A percentile compares a stretch with the other conserved stretches of the same genome.
Conservation (phyloP, 2,888 invertebrate species). For the Nomada hirtipes region DNA sequence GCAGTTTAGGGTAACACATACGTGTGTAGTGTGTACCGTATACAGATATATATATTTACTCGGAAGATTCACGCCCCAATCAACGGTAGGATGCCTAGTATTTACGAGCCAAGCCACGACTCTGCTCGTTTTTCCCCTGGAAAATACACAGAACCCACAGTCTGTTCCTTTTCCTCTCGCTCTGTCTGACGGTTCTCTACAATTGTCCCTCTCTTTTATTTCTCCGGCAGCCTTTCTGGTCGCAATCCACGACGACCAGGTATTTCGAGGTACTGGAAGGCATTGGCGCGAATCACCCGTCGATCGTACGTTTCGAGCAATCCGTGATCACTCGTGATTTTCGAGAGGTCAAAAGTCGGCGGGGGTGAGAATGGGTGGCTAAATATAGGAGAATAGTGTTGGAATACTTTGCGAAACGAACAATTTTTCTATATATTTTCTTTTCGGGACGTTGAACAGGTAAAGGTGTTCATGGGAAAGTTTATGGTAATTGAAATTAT, state of each 20-base stretch:
- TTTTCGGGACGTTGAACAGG: too few species aligned
- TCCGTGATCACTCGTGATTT: conserved; percentile 65
- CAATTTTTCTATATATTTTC: too few species aligned
- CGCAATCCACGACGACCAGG: conserved; percentile 60
- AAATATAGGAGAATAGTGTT: neutral
- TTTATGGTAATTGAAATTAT: too few species aligned
- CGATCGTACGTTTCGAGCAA: conserved; percentile 65
- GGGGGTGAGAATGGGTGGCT: neutral
- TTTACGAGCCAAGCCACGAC: conserved; percentile 81
- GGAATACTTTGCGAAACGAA: neutral
- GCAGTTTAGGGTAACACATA: conserved; percentile 49
- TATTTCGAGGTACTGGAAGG: conserved; percentile 61
- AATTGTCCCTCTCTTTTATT: conserved; percentile 17
- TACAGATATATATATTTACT: conserved; percentile 57
- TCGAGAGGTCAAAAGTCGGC: conserved; percentile 29
- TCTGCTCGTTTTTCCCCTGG: conserved; percentile 76
- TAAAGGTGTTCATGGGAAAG: too few species aligned
- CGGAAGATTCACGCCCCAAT: conserved; percentile 82
- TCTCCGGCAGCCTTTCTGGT: conserved; percentile 16
- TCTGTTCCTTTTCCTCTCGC: conserved; percentile 35
- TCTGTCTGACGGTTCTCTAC: conserved; percentile 22
- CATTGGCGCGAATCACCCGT: conserved; percentile 68
- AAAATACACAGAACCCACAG: conserved; percentile 54
- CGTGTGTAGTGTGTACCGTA: conserved; percentile 31
- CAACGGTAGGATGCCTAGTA: conserved; percentile 80